Conservation (phyloP, 1,140 invertebrate species). For the Trichoplusia ni region DNA sequence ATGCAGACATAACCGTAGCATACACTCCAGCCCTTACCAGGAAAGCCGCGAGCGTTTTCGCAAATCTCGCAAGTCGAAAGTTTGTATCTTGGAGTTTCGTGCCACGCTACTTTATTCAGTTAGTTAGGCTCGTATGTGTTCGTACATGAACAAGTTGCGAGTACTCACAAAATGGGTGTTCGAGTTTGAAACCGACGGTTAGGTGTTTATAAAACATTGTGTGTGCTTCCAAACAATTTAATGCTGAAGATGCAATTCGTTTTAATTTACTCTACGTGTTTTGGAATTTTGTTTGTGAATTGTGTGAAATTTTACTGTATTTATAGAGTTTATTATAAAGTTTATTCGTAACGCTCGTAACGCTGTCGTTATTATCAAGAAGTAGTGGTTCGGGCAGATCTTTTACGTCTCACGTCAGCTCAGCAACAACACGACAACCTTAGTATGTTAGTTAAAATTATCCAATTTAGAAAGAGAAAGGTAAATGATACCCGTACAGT, state of each 20-base stretch:
- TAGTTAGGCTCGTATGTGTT: slow-evolving; percentile 63
- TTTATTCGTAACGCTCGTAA: no score
- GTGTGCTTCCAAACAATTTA: slow-evolving; percentile 11
- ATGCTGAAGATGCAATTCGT: slow-evolving; percentile 8
- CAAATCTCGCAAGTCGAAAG: slow-evolving; percentile 70
- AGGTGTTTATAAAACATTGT: slow-evolving; percentile 20
- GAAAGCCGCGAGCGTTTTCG: slow-evolving; percentile 62
- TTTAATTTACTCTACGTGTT: slow-evolving; percentile 5
- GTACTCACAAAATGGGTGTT: slow-evolving; percentile 29
- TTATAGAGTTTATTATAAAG: no score
- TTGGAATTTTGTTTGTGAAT: neutral
- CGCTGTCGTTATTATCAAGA: no score
- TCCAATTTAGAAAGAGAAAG: no score
- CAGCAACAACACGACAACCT: no score
- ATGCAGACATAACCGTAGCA: neutral
- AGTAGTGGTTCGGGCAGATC: no score
- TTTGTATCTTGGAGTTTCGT: slow-evolving; percentile 68
- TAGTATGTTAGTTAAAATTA: no score
- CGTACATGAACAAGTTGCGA: slow-evolving; percentile 37
- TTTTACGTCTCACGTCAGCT: no score
- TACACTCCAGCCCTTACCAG: slow-evolving; percentile 34
- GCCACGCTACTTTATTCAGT: slow-evolving; percentile 64
- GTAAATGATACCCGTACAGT: no score
- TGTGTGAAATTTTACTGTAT: neutral
- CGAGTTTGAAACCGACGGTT: slow-evolving; percentile 23